These are phyloP conservation scores for Eupeodes luniger DNA, from an alignment of 2,888 invertebrate genomes.

Conservation along the genomic window DNA sequence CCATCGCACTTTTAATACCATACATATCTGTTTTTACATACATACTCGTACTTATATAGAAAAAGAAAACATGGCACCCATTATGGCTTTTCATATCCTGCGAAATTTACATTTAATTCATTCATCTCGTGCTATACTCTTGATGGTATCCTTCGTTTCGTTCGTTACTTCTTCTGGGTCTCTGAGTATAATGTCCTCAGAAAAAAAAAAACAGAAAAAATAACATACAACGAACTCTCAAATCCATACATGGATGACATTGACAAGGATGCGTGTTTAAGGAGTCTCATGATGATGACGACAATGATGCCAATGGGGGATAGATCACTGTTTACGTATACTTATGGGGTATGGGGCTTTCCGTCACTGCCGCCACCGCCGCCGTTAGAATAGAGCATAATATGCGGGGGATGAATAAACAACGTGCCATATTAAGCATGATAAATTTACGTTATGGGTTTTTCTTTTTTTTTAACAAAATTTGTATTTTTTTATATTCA, in stretches of 20 bases:
- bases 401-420: conserved; percentile 69
- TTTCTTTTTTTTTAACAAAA: conserved; percentile 16
- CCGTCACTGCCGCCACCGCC: not conserved
- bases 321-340: not conserved
- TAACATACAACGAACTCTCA: not conserved
- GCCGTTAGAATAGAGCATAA: not conserved
- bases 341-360: not conserved
- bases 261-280: conserved; percentile 75
- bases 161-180: not conserved
- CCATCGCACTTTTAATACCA: conserved; percentile 64
- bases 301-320: conserved; percentile 74
- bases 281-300: conserved; percentile 76
- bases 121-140: conserved; percentile 64
- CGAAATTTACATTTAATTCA: conserved; percentile 75
- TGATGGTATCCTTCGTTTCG: not conserved
- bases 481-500: conserved; percentile 19
- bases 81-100: conserved; percentile 76
- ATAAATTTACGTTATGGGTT: conserved; percentile 75
- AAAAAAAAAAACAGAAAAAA: not conserved
- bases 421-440: conserved; percentile 75
- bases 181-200: conserved; percentile 1
- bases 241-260: conserved; percentile 69
- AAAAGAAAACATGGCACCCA: conserved; percentile 69
- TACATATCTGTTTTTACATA: not conserved
- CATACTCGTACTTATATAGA: too few relatives aligned